Base-by-base conservation (phyloP, 2,797 vertebrate species). In the Myripristis murdjan region DNA sequence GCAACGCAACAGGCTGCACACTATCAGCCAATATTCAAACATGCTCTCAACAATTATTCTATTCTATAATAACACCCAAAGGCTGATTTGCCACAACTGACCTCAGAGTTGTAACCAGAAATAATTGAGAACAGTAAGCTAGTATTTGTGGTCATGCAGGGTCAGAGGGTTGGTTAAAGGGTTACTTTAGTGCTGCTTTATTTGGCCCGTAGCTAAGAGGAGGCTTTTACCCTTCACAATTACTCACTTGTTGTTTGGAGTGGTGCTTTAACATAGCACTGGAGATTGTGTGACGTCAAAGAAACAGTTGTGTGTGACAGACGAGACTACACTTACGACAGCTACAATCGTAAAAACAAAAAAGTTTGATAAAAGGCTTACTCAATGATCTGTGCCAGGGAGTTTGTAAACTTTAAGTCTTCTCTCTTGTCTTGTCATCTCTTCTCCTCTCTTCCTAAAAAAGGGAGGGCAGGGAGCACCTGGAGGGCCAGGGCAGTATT, bases 401-500 rank as follows among this genome's bases (percentile, higher is more conserved):
- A 64, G 70, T 70, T 59, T 62, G 43, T 39, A 46, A 56, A 6
- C 24, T 26, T 82, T 22, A 65, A 63, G 54, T 73, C 64, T 20
- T 53, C 26, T 64, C 43, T 51, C 23, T 70, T 37, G 39, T 15
- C 14, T 11, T 5, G 14, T 41, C 15, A n/a, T 46, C 41, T 43
- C n/a, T 11, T n/a, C 43, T 20, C 24, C n/a, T 16, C n/a, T 78
- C 16, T 35, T 35, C 24, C 75, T 55, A 61, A 41, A 79, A 58
- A 85, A 97, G 96, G 86, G 93, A 93, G 81, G 95, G 91, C 68
- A 92, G 85, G 86, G 94, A 95, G 70, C 85, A 91, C 69, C 94
- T 97, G 86, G 93, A 95, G 88, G 94, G 94, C 80, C 91, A 96
- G 84, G 97, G 96, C 48, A 95, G 94, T 64, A 95, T 97, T 88